A percentile compares a stretch with the other conserved stretches of the same genome.
These are phyloP conservation scores for Hyla sarda DNA, from an alignment of 2,113 vertebrate species.

Conservation along the genomic window DNA sequence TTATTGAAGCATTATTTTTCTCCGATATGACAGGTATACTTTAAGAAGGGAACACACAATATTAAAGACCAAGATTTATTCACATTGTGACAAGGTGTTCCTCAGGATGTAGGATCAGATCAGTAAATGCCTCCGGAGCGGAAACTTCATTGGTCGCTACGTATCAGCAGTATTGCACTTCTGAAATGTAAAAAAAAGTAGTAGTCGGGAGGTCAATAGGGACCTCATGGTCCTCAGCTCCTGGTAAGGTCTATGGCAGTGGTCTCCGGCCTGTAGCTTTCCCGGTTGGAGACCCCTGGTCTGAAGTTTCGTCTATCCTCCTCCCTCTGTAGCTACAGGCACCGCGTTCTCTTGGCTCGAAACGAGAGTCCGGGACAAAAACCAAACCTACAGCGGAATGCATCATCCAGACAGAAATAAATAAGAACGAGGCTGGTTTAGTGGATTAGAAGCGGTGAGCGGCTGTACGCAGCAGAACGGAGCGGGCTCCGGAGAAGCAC, in stretches of 20 bases:
- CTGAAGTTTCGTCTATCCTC: neutral
- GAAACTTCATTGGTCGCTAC: neutral
- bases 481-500: neutral
- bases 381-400: neutral
- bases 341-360: neutral
- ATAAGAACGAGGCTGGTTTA: neutral
- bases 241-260: neutral
- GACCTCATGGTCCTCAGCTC: neutral
- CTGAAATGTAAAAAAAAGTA: too few species aligned
- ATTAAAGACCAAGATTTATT: neutral
- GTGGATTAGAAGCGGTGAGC: neutral
- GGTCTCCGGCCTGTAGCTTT: neutral
- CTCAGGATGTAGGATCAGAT: neutral
- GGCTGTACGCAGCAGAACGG: neutral
- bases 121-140: neutral
- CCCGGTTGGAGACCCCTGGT: neutral
- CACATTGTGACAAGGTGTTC: slow-evolving; percentile 12
- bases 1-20: too few species aligned
- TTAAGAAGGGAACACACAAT: too few species aligned
- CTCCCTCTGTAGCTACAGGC: too few species aligned
- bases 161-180: slow-evolving; percentile 24
- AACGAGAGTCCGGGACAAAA: neutral
- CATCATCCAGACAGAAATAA: neutral
- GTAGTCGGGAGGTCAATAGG: neutral
- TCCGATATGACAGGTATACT: too few species aligned